phyloP scores from a whole-genome alignment of 2,113 vertebrate species.

The Echinops telfairi region DNA sequence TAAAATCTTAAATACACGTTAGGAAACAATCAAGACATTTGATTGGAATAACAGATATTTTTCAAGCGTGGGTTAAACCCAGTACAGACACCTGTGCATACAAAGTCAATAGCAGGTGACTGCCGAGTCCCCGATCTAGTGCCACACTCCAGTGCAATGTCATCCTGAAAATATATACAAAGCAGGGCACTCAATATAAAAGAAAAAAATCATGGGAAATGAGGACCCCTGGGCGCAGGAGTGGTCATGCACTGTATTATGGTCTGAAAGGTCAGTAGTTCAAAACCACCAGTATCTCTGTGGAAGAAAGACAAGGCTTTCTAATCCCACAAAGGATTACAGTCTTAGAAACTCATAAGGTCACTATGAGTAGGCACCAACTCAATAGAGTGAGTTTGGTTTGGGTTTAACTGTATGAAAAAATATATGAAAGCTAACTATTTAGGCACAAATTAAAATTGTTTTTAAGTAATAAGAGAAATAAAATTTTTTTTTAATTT shows the following conservation, averaged over 20 bases:
- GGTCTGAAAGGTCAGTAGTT: too few relatives aligned
- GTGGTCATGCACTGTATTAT: too few relatives aligned
- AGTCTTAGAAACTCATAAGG: too few relatives aligned
- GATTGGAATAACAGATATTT: not conserved
- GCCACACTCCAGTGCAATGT: too few relatives aligned
- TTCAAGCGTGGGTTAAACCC: not conserved
- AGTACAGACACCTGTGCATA: not conserved
- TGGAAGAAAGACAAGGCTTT: too few relatives aligned
- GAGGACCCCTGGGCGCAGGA: too few relatives aligned
- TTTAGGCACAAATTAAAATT: not conserved
- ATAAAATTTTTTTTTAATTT: not conserved
- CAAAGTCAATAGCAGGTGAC: accelerated
- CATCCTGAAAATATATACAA: not conserved
- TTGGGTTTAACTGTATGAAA: too few relatives aligned
- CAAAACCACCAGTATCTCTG: too few relatives aligned
- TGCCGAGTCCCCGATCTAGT: not conserved
- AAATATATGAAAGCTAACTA: not conserved
- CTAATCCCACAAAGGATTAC: too few relatives aligned
- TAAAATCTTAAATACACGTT: not conserved
- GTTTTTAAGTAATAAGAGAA: not conserved
- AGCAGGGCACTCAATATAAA: not conserved
- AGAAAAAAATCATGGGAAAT: not conserved
- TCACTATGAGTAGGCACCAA: too few relatives aligned
- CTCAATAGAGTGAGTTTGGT: too few relatives aligned
- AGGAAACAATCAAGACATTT: not conserved